A percentile compares a stretch with the other conserved stretches of the same genome.
phyloP scores from a whole-genome alignment of 92 coral and sea anemone species.

The Phenganax subtilis region DNA sequence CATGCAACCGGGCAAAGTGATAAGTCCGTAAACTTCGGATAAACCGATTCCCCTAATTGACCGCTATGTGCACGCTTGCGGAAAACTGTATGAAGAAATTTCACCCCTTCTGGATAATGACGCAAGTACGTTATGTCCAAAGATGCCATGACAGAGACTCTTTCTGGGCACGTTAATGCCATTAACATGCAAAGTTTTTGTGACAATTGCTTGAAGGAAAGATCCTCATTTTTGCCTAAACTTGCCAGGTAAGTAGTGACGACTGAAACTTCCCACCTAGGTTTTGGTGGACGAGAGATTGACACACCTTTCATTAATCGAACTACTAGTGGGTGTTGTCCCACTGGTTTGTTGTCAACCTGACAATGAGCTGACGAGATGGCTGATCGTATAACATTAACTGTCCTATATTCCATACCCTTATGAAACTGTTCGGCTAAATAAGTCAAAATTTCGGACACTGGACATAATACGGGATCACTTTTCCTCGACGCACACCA shows the following conservation, averaged over 20 bases:
- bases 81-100: conserved; percentile 32
- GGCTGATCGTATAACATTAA: conserved; percentile 54
- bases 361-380: conserved; percentile 38
- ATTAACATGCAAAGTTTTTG: conserved; percentile 50
- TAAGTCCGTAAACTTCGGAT: conserved; percentile 48
- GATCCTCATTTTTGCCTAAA: conserved; percentile 27
- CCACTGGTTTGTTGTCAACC: conserved; percentile 44
- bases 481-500: conserved; percentile 38
- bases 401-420: conserved; percentile 29
- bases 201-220: conserved; percentile 44
- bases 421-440: conserved; percentile 22
- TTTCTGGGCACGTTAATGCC: conserved; percentile 43
- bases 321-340: conserved; percentile 50
- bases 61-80: conserved; percentile 45
- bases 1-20: conserved; percentile 44
- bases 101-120: conserved; percentile 44
- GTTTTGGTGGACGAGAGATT: conserved; percentile 51
- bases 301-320: conserved; percentile 48
- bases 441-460: conserved; percentile 32
- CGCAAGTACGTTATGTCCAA: conserved; percentile 45
- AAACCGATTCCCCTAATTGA: conserved; percentile 42
- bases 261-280: conserved; percentile 46
- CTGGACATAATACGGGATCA: conserved; percentile 47
- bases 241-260: conserved; percentile 22
- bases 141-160: conserved; percentile 42